Evolutionary conservation across 1,140 invertebrate genomes (phyloP).

Genomic region (Drosophila melanogaster): DNA sequence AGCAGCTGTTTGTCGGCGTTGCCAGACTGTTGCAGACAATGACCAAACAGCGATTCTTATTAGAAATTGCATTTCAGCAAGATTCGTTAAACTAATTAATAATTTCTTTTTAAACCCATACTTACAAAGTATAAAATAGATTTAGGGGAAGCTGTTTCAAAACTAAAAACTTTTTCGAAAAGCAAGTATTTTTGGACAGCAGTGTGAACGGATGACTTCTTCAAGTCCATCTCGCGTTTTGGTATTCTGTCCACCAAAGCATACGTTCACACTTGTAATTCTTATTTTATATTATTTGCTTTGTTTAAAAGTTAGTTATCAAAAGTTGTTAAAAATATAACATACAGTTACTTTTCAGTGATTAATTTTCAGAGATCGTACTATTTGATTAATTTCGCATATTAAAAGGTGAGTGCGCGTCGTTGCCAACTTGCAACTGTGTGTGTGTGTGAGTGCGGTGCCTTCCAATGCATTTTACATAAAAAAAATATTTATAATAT

Average conservation of each 20-base stretch:
- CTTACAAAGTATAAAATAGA: no score
- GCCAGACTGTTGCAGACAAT: neutral
- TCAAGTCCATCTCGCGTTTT: neutral
- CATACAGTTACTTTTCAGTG: neutral
- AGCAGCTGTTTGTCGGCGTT: constrained; percentile 52
- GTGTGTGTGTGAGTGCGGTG: constrained; percentile 10
- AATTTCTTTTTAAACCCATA: neutral
- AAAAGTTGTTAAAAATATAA: constrained; percentile 11
- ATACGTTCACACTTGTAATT: neutral
- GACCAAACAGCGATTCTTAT: neutral
- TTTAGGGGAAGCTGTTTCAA: no score
- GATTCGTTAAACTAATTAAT: neutral
- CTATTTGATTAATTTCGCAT: constrained; percentile 8
- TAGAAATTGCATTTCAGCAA: no score
- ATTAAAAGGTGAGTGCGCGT: constrained; percentile 56
- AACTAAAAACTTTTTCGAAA: no score
- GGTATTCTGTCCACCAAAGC: neutral
- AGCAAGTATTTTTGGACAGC: neutral
- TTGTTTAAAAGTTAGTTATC: constrained; percentile 36
- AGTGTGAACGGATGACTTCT: neutral
- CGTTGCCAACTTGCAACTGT: constrained; percentile 8
- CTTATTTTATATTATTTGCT: constrained; percentile 34
- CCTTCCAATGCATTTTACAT: constrained; percentile 22
- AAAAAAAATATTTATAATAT: constrained; percentile 3
- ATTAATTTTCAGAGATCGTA: neutral